Percentiles rank a stretch among this genome's conserved stretches.
phyloP scores from a whole-genome alignment of 2,888 invertebrate species.

The Flexamia atlantica region DNA sequence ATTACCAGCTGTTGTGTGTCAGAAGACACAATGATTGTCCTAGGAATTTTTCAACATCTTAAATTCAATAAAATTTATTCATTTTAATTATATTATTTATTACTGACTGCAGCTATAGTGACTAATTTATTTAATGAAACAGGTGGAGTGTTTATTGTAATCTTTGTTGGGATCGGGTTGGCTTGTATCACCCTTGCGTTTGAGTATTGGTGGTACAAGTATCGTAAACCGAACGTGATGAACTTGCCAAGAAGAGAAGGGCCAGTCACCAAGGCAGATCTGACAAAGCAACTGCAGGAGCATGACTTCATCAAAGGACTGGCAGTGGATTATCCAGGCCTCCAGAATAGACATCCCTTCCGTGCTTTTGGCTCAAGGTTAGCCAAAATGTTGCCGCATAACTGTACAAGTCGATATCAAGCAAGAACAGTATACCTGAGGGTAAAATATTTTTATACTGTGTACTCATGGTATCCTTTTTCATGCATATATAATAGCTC shows the following conservation, averaged over 20 bases:
- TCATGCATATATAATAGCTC: too few species aligned
- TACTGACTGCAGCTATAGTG: too few species aligned
- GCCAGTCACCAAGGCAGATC: neutral
- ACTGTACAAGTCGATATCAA: neutral
- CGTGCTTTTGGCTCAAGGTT: constrained; percentile 22
- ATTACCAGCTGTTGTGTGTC: too few species aligned
- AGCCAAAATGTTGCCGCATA: too few species aligned
- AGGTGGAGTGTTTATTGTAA: constrained; percentile 96
- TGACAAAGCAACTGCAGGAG: constrained; percentile 27
- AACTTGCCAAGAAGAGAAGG: constrained; percentile 16
- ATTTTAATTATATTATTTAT: too few species aligned
- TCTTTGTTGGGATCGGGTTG: constrained; percentile 95
- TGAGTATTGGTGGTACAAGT: constrained; percentile 97
- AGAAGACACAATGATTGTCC: too few species aligned
- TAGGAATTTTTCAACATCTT: too few species aligned
- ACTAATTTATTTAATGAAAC: constrained; percentile 17
- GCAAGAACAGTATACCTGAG: too few species aligned
- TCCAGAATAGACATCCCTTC: constrained; percentile 42
- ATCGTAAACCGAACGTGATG: constrained; percentile 74
- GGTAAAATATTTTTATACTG: too few species aligned
- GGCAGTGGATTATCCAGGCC: constrained; percentile 30
- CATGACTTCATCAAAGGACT: constrained; percentile 30
- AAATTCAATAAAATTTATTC: too few species aligned
- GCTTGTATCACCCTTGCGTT: constrained; percentile 94
- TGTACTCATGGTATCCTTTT: too few species aligned